Base-by-base conservation (phyloP, 2,113 vertebrate species). In the Numida meleagris region DNA sequence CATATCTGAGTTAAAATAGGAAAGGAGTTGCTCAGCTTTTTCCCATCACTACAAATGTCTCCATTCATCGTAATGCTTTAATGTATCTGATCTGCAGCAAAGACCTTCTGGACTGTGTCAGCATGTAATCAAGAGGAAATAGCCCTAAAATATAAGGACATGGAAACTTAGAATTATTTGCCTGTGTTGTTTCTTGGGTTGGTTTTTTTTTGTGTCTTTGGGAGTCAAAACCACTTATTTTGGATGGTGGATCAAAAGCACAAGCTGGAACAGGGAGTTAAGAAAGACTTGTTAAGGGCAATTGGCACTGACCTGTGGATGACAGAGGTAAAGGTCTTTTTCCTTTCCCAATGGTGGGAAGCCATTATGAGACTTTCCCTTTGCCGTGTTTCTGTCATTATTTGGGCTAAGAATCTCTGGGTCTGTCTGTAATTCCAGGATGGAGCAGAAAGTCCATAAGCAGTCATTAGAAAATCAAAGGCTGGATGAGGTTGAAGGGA, bases 101-200 rank as follows among this genome's bases (percentile, higher is more conserved):
- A 62, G 19, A 48, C 36, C 23, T 68, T 65, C 33, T 68, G 23
- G 18, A 45, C 27, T 53, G 70, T 23, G 33, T 6, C 38, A 25
- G 17, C 19, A 50, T 40, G 8, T 17, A 40, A 76, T 50, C 12
- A 75, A 43, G 55, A 42, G 23, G 46, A 82, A 61, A 18, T 17
- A 79, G 29, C 42, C 48, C 46, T 38, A 45, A 24, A 58, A 53
- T 23, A 67, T 27, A 67, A 66, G 46, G 65, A 46, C 61, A 17
- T 14, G 40, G 50, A 82, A 73, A 55, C 34, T 43, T 33, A 61
- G 5, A 33, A 66, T 15, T 61, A 50, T 73, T 68, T 46, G 10
- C 14, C 16, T 16, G 29, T 20, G 16, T 18, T 8, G 0, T n/a
- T 21, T 55, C 38, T n/a, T 53, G 3, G n/a, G n/a, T n/a, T 53